Evolutionary conservation across 2,888 invertebrate genomes (phyloP), one percentile per base, ranked within the genome.

Genomic region (Drosophila emarginata): DNA sequence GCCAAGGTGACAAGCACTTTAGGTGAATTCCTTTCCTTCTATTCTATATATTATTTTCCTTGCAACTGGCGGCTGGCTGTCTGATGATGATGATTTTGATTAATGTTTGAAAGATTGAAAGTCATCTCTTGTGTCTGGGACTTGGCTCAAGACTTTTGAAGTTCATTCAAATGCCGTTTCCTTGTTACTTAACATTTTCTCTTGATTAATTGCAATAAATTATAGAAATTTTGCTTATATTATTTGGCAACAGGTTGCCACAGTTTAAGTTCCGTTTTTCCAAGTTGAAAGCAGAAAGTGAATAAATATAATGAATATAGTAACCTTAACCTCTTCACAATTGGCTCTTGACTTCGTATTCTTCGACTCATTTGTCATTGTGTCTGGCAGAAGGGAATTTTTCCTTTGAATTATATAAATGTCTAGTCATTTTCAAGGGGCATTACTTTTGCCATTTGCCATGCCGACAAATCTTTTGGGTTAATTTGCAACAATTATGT

Each of bases 161-260:
- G 32, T 65, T 66, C 61, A 61, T 61, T 51, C 57, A 40, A 68
- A 68, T 51, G 61, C 52, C 40, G 57, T 51, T 51, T 51, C 15
- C 2, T 12, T 32, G 15, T 11, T 11, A 23, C 51, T 36, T 50
- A 45, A 37, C 37, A 40, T 39, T 52, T 52, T 11, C 32, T 37
- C 36, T 52, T 85, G 82, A 87, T 81, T 87, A 85, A 87, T 79
- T 84, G 65, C 39, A 62, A 64, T 61, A 50, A 75, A 78, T 73
- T 73, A 76, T 87, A 62, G 53, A 66, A 70, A 80, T 60, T 71
- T 77, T 58, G 56, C 50, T 26, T 15, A 40, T 58, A 23, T 4
- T 4, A 11, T 36, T 12, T 18, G 5, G 61, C 71, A 74, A 71
- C 72, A 75, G 62, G 66, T 66, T 39, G 12, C 60, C 51, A 21